These are phyloP conservation scores for Rhinoraja longicauda DNA, from an alignment of 2,797 vertebrate genomes.

Conservation along the genomic window DNA sequence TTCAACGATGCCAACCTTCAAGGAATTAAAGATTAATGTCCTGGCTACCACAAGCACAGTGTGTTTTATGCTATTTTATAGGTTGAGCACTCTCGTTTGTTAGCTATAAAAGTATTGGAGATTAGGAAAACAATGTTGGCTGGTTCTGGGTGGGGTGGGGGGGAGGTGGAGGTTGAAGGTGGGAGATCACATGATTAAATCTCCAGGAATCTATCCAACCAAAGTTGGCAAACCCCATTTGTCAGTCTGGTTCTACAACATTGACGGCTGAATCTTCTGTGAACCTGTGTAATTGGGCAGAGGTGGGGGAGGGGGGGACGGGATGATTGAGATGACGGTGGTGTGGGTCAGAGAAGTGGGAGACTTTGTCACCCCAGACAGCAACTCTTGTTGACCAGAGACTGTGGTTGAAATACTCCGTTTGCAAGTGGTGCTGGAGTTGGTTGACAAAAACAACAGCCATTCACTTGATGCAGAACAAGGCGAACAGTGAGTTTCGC, in stretches of 20 bases:
- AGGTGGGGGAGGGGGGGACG: background rate
- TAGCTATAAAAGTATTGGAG: constrained; percentile 6
- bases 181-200: constrained; percentile 1
- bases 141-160: background rate
- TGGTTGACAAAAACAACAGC: constrained; percentile 6
- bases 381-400: background rate
- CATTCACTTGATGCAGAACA: background rate
- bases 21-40: constrained; percentile 7
- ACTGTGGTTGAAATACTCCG: background rate
- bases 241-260: constrained; percentile 21
- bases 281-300: constrained; percentile 25
- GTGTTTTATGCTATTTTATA: background rate
- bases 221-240: constrained; percentile 19
- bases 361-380: background rate
- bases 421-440: background rate
- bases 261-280: constrained; percentile 25
- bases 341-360: background rate
- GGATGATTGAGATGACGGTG: background rate
- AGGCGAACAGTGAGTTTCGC: background rate
- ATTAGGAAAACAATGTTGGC: background rate
- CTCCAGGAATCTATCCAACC: constrained; percentile 25
- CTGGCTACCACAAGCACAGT: background rate
- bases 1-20: background rate
- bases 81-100: background rate
- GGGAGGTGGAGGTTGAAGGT: background rate